Evolutionary conservation across 2,797 vertebrate species (phyloP), one percentile per base, ranked within the genome.

Genomic region (Parambassis ranga): DNA sequence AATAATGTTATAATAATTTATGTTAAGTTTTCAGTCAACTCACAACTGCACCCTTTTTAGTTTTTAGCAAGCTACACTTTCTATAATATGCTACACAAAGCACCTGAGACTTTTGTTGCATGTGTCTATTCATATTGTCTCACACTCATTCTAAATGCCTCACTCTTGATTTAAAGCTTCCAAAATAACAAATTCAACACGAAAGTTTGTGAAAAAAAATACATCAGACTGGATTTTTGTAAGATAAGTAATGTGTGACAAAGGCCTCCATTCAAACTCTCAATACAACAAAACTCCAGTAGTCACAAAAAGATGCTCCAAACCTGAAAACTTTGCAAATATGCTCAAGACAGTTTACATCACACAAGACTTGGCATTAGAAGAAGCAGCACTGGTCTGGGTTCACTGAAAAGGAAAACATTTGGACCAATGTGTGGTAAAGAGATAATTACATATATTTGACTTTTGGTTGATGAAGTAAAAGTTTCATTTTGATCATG

Each of bases 401-500:
- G 50, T 70, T 58, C 57, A 81, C 26, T 16, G 27, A 51, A 47
- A 68, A 67, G 20, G 39, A 68, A 43, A 78, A 67, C 4, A 74
- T 71, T 76, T 65, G 37, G 68, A 66, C 27, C 49, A 70, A 48
- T 63, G 39, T 55, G 24, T 62, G 23, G 28, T 44, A 50, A 77
- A 75, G 18, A 26, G 3, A 66, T 79, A 65, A 78, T 72, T 50
- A 60, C 36, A 67, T 50, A 33, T 31, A 32, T 56, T 50, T 64
- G 46, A 71, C 58, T 56, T 68, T 61, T 53, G 18, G 43, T 52
- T 14, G 47, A 67, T 64, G 9, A 50, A 64, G 39, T 44, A 35
- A 68, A 81, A 65, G 42, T 62, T 48, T 62, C 3, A 59, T 67
- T 68, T 75, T 73, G 50, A 78, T 77, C 57, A 79, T 65, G 33